Base-by-base conservation (phyloP, 2,797 vertebrate genomes). In the Crossoptilon crossoptilon region DNA sequence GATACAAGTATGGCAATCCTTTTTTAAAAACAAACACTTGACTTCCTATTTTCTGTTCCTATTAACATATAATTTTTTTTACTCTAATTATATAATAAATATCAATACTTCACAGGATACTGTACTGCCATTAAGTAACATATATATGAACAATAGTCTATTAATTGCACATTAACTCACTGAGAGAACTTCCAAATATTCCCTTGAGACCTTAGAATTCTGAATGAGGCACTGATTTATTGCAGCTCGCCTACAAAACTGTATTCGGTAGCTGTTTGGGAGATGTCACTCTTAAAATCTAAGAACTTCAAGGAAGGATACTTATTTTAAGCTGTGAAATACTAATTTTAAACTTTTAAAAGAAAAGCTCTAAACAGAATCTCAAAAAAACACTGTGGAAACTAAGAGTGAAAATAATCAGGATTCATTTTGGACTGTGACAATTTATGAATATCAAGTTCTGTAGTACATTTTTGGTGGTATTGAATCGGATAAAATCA, bases 401-500 rank as follows among this genome's bases (percentile, higher is more conserved):
- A 62, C 41, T 18, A 53, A 16, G 5, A 90, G 49, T 24, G 74
- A 88, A 88, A 90, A 76, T 41, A 84, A 79, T 39, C 11, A 33
- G 64, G 33, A 29, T 66, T 83, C 69, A 62, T 21, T 84, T 68
- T 91, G 35, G 73, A 74, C 53, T 66, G 59, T n/a, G 17, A 35
- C 63, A 71, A 83, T 89, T 85, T 62, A 44, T 43, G 85, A 80
- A 53, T 69, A 91, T 62, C 29, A 66, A 72, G 31, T 77, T 74
- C 76, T 22, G n/a, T 17, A 80, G 53, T 62, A 11, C 59, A 83
- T 91, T 94, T 94, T 87, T 87, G 66, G 51, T 75, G 49, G 26
- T 89, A 74, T 83, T 92, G 66, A 87, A 93, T 96, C 85, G n/a
- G 33, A 77, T 89, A 90, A 60, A 71, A 74, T 69, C 53, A 80